Conservation (phyloP, 2,113 vertebrate species). For the Campylorhamphus procurvoides region DNA sequence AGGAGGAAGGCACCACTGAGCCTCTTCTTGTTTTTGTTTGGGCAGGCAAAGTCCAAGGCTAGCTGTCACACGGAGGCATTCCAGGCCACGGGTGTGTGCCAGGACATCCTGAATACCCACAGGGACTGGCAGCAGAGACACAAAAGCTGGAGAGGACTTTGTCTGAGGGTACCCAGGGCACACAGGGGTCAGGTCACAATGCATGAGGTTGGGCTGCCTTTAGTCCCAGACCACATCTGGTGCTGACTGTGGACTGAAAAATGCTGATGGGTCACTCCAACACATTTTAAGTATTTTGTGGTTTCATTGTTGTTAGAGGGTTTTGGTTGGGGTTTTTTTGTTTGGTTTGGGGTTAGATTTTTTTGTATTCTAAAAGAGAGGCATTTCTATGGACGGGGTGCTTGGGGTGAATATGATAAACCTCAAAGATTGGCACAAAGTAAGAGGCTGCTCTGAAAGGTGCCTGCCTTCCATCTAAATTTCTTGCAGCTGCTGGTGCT, state of each 20-base stretch:
- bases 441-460: not conserved
- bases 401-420: not conserved
- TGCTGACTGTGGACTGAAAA: not conserved
- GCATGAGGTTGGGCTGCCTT: not conserved
- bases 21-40: not conserved
- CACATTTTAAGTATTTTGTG: not conserved
- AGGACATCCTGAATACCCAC: not conserved
- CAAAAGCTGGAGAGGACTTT: not conserved
- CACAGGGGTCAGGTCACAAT: accelerated
- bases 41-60: slow-evolving; percentile 10
- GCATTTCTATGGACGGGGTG: not conserved
- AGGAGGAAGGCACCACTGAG: not conserved
- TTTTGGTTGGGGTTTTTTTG: not conserved
- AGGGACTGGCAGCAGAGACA: not conserved
- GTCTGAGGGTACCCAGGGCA: not conserved
- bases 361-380: not conserved
- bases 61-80: not conserved
- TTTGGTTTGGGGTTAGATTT: not conserved
- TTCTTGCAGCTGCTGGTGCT: not conserved
- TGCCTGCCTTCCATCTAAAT: not conserved
- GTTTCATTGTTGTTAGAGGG: not conserved
- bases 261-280: not conserved
- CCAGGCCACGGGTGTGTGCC: not conserved
- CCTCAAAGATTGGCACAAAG: not conserved
- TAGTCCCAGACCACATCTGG: not conserved